Evolutionary conservation across 2,113 vertebrate genomes (phyloP), one percentile per base, ranked within the genome.

Genomic region (Lota lota): DNA sequence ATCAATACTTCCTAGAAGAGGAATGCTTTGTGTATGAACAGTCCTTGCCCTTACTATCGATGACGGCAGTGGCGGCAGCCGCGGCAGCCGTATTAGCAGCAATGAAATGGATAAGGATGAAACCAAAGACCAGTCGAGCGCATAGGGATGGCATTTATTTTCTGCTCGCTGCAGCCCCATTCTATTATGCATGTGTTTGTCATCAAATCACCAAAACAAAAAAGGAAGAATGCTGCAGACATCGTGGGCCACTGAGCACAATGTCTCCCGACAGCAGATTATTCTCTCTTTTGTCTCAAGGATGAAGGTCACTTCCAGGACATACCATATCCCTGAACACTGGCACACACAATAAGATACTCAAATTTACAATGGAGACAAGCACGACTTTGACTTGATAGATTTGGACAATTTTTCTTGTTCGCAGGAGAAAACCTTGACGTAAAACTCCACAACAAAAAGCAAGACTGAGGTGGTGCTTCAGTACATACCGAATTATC

Each of bases 1-100:
- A 92, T 92, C 91, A 89, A 90, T 92, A 86, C 79, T 84, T 82
- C 83, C 72, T 68, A 86, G 82, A 86, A 88, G 86, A 92, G 81
- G 84, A 90, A 91, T 88, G 85, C 78, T 91, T 88, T 90, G 85
- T 90, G 82, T 87, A 86, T 88, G 88, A 86, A 84, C 77, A 85
- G 83, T 74, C 80, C 83, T 85, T 83, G 81, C 86, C 84, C 79
- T 76, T 72, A 78, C 84, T 75, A 87, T 89, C 84, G 81, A 76
- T 76, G 79, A 81, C 72, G 28, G 28, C 28, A 33, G 28, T 14
- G 70, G 79, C 61, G 33, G 58, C 19, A 63, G 79, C 70, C 73
- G 70, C 67, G 7, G 74, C 80, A 67, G 17, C 28, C 28, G 28
- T 33, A 33, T 33, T 33, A 33, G 28, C 28, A 33, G 28, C 28